phyloP scores from a whole-genome alignment of 2,888 invertebrate genomes.

The Campopleginae sp. region DNA sequence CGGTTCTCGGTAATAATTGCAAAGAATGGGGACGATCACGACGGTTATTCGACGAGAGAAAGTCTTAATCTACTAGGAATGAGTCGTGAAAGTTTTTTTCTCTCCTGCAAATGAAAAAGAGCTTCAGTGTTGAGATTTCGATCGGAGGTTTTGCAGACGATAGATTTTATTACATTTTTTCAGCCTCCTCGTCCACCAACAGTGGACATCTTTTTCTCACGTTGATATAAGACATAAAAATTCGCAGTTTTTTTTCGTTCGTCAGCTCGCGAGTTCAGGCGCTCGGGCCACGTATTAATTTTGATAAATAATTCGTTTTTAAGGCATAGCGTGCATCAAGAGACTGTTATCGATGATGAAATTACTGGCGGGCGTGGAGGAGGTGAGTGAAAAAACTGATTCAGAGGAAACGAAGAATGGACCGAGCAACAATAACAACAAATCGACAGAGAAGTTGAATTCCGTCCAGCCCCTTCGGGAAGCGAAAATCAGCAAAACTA shows the following conservation, averaged over 20 bases:
- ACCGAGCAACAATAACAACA: constrained; percentile 69
- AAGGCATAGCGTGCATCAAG: constrained; percentile 31
- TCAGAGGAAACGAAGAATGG: constrained; percentile 69
- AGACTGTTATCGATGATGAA: constrained; percentile 80
- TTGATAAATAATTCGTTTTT: constrained; percentile 11
- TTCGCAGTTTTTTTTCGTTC: too few species aligned
- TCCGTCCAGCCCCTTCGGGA: constrained; percentile 70
- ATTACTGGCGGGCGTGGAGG: constrained; percentile 82
- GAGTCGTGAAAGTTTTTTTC: constrained; percentile 55
- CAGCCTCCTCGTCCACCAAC: too few species aligned
- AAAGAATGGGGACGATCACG: constrained; percentile 22
- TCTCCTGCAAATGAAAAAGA: constrained; percentile 20
- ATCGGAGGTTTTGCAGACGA: background rate
- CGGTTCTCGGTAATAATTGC: constrained; percentile 1
- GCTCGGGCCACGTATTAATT: background rate
- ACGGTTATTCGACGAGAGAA: constrained; percentile 49
- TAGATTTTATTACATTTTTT: background rate
- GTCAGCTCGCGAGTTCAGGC: background rate
- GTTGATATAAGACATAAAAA: too few species aligned
- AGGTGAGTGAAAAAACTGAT: constrained; percentile 70
- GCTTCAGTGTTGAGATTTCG: background rate
- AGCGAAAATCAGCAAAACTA: constrained; percentile 72
- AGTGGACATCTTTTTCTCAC: too few species aligned
- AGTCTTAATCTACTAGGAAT: constrained; percentile 52
- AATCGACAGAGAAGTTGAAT: constrained; percentile 71